These are phyloP conservation scores for Drosophila affinis DNA, from an alignment of 2,888 invertebrate genomes.

Conservation along the genomic window DNA sequence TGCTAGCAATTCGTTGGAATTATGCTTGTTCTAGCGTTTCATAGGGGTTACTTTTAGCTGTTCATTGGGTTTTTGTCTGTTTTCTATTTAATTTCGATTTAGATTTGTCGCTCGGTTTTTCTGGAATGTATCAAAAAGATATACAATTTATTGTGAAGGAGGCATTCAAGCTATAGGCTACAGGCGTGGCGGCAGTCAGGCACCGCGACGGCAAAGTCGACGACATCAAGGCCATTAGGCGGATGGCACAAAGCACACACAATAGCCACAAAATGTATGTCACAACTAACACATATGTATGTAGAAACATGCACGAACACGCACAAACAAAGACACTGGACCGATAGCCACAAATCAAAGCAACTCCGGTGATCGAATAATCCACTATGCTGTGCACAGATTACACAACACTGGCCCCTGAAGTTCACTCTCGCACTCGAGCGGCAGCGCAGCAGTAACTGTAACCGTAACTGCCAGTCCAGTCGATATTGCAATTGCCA, in stretches of 20 bases:
- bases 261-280: conserved; percentile 47
- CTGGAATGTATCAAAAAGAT: conserved; percentile 23
- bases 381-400: conserved; percentile 12
- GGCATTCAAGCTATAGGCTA: conserved; percentile 27
- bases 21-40: conserved; percentile 20
- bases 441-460: background rate
- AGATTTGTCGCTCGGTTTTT: background rate
- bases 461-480: background rate
- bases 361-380: conserved; percentile 5
- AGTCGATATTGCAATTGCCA: conserved; percentile 2
- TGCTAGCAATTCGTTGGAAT: conserved; percentile 49
- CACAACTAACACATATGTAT: conserved; percentile 20
- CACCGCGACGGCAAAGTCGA: conserved; percentile 75
- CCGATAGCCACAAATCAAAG: conserved; percentile 7
- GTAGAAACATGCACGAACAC: conserved; percentile 4
- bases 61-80: conserved; percentile 28
- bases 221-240: conserved; percentile 78
- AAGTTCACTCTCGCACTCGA: conserved; percentile 24
- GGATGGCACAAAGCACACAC: conserved; percentile 47
- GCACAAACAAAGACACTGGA: conserved; percentile 5
- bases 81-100: conserved; percentile 20
- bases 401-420: conserved; percentile 66
- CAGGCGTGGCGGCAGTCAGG: conserved; percentile 66
- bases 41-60: conserved; percentile 14
- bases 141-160: conserved; percentile 34